Conservation (phyloP, 2,113 vertebrate species). For the Neofelis nebulosa region DNA sequence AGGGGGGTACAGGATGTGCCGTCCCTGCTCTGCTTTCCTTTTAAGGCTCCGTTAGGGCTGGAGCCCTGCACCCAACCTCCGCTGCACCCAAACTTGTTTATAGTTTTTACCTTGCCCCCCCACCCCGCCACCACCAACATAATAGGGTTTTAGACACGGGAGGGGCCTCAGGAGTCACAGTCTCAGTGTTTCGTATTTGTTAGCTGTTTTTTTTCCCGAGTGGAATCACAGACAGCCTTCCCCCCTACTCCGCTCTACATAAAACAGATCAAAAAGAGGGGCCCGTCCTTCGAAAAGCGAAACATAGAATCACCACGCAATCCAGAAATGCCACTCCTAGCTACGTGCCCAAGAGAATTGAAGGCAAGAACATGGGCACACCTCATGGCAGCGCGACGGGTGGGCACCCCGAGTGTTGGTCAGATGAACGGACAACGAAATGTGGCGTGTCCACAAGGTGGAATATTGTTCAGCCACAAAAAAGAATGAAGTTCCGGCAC, state of each 20-base stretch:
- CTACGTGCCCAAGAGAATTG: not conserved
- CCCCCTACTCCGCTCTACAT: not conserved
- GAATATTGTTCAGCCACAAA: not conserved
- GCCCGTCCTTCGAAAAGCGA: not conserved
- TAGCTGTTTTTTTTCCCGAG: not conserved
- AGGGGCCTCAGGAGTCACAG: not conserved
- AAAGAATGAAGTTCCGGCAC: not conserved
- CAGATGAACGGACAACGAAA: too few species aligned
- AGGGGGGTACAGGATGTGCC: fast-evolving
- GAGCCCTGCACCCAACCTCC: not conserved
- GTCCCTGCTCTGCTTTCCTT: not conserved
- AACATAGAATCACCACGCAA: not conserved
- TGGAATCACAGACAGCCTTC: not conserved
- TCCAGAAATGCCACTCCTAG: not conserved
- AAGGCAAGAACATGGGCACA: not conserved
- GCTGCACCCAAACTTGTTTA: not conserved
- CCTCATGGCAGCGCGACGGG: fast-evolving
- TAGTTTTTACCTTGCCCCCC: not conserved
- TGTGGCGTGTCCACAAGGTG: fast-evolving
- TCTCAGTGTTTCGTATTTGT: not conserved
- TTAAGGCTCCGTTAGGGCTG: not conserved
- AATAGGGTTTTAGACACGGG: not conserved
- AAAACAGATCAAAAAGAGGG: not conserved
- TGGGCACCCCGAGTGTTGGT: not conserved
- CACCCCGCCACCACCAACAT: not conserved